These are phyloP conservation scores for Pangasianodon gigas DNA, from an alignment of 2,113 vertebrate genomes.

Conservation along the genomic window DNA sequence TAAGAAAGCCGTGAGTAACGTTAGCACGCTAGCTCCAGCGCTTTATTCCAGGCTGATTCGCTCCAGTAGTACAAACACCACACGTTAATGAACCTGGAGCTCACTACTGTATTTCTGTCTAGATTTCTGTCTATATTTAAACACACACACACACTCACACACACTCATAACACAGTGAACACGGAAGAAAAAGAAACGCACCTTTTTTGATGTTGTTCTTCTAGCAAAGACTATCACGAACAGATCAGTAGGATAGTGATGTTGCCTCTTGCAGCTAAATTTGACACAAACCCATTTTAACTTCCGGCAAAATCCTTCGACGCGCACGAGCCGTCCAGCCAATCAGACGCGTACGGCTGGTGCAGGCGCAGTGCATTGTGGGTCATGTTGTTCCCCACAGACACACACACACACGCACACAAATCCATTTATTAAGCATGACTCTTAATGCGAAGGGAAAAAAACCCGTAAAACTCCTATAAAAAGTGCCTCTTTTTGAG, in stretches of 20 bases:
- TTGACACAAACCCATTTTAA: slow-evolving; percentile 48
- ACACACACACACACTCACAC: background rate
- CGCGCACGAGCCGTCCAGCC: slow-evolving; percentile 8
- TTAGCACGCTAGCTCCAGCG: slow-evolving; percentile 31
- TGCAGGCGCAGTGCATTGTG: slow-evolving; percentile 15
- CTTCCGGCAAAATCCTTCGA: slow-evolving; percentile 45
- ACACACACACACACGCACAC: no score
- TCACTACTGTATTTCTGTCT: no score
- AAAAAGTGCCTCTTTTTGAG: background rate
- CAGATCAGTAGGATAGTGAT: background rate
- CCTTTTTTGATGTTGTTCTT: background rate
- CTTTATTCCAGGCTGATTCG: slow-evolving; percentile 12
- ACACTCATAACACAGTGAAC: background rate
- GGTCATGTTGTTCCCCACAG: slow-evolving; percentile 2
- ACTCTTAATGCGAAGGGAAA: background rate
- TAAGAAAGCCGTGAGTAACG: background rate
- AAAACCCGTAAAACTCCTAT: background rate
- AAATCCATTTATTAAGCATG: background rate
- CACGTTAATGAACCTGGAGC: slow-evolving; percentile 11
- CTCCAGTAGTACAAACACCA: slow-evolving; percentile 1
- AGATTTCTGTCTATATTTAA: background rate
- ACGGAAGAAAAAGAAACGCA: background rate
- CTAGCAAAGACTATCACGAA: background rate
- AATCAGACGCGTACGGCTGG: slow-evolving; percentile 19
- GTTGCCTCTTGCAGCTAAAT: slow-evolving; percentile 27